Base-by-base conservation (phyloP, 2,888 invertebrate species). In the Doris montereyensis region DNA sequence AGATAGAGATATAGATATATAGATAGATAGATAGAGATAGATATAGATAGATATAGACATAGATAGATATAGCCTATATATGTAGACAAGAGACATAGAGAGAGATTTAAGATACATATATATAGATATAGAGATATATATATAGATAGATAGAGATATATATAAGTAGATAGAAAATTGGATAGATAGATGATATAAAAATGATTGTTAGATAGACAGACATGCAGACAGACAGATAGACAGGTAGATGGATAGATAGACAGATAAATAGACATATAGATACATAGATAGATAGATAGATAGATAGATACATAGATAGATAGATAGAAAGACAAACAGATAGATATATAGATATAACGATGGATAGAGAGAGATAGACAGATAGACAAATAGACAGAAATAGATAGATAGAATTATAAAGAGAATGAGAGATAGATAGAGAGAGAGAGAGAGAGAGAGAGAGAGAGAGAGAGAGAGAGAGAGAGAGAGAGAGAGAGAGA, bases 401-500 rank as follows among this genome's bases (percentile, higher is more conserved):
- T 5, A 41, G 52, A 41, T 5, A 41, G 52, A 5, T 5, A 17
- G 5, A 21, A 8, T 5, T 10, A 41, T 5, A 41, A 17, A 41
- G 8, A 41, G 52, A 10, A 17, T 5, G 52, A 10, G 52, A 41
- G 52, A 41, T 5, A 10, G 52, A 41, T 41, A 17, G 5, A 41
- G 17, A 41, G 52, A 41, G 5, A 41, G 52, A 41, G 5, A 41
- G 52, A 41, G 5, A 10, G 52, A 41, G 5, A 41, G 52, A 17
- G 5, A 41, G 17, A 41, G 52, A 41, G 52, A 41, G 52, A 41
- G 52, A 32, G 13, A 71, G 1, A 24, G 41, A 73, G 41, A 52
- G 52, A 72, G 52, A 72, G 73, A 0, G 73, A 72, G 73, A 52
- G 73, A 52, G 41, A 52, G 73, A 72, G 73, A 72, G 41, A 35